Evolutionary conservation across 2,888 invertebrate species (phyloP).

Genomic region (Rhamphomyia laevipes): DNA sequence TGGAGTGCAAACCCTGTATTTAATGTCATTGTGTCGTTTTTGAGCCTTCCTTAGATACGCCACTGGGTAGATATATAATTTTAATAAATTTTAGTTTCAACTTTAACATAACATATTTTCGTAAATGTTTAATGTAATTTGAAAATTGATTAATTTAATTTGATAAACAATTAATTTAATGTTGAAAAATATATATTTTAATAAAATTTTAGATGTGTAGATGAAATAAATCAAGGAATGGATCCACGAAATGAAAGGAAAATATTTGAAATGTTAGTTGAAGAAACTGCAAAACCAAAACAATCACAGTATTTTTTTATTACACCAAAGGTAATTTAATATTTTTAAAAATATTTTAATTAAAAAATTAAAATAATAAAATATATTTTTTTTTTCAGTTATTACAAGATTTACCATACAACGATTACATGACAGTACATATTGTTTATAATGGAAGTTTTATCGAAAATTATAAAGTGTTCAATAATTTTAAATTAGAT

Average conservation of each 20-base stretch:
- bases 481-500: no score
- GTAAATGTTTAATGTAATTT: no score
- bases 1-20: no score
- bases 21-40: no score
- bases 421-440: constrained; percentile 55
- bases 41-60: no score
- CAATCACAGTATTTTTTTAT: constrained; percentile 82
- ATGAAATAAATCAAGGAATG: constrained; percentile 79
- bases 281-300: constrained; percentile 54
- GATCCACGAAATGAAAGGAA: constrained; percentile 72
- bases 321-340: constrained; percentile 76
- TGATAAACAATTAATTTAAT: no score
- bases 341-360: constrained; percentile 4
- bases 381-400: constrained; percentile 42
- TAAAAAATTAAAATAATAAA: constrained; percentile 1
- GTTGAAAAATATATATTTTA: no score
- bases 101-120: no score
- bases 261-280: constrained; percentile 67
- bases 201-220: constrained; percentile 45
- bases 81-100: no score
- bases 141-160: no score
- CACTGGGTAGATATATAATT: no score
- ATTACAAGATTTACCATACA: constrained; percentile 57
- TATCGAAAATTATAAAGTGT: constrained; percentile 16
- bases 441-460: constrained; percentile 65